Conservation (phyloP, 2,888 invertebrate species). For the Quadroppia sp. region DNA sequence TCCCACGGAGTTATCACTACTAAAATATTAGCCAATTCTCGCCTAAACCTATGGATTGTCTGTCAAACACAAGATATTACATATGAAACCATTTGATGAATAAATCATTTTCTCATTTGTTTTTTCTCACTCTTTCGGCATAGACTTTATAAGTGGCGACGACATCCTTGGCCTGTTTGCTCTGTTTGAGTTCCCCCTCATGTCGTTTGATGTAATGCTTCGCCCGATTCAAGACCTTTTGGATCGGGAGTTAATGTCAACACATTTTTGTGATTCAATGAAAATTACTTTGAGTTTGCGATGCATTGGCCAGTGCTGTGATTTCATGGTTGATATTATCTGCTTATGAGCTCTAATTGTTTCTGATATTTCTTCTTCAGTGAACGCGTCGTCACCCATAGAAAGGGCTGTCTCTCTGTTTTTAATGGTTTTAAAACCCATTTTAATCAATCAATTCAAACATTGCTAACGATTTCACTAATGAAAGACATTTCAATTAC, state of each 20-base stretch:
- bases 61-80: conserved; percentile 26
- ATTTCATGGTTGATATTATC: conserved; percentile 56
- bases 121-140: conserved; percentile 66
- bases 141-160: conserved; percentile 77
- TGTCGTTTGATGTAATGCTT: conserved; percentile 81
- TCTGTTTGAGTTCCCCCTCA: conserved; percentile 83
- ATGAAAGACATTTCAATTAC: not conserved
- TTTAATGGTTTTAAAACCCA: not conserved
- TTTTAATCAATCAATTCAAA: not conserved
- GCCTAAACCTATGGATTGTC: conserved; percentile 55
- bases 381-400: conserved; percentile 46
- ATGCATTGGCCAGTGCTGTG: conserved; percentile 44
- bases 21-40: conserved; percentile 79
- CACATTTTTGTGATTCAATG: no score
- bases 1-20: conserved; percentile 92
- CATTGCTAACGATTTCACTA: not conserved
- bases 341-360: conserved; percentile 87
- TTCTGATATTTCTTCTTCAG: conserved; percentile 78
- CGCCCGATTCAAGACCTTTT: conserved; percentile 56
- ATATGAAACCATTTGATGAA: not conserved
- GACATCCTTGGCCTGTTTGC: conserved; percentile 76
- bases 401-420: conserved; percentile 46
- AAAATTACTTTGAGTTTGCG: conserved; percentile 43
- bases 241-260: not conserved
- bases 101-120: not conserved